Evolutionary conservation across 2,113 vertebrate genomes (phyloP).

Genomic region (Columbina picui): DNA sequence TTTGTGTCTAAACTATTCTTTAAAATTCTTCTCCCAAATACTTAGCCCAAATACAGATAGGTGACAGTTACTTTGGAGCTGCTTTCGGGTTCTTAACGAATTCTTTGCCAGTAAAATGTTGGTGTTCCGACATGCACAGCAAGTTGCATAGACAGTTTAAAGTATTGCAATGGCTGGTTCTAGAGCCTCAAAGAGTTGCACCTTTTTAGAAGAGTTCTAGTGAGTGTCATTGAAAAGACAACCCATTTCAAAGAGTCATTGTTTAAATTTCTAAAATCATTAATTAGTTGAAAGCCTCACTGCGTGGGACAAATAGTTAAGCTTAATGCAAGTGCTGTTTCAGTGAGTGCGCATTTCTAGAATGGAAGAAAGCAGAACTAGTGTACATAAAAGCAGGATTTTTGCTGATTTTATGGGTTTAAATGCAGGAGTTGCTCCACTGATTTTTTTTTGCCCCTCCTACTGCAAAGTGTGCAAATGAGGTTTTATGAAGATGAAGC

Average conservation of each 20-base stretch:
- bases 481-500: accelerated
- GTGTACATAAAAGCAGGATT: neutral
- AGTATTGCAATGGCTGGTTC: neutral
- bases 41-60: neutral
- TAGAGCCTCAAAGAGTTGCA: neutral
- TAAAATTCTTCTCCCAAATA: neutral
- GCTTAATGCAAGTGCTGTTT: neutral
- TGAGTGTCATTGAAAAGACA: neutral
- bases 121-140: neutral
- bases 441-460: neutral
- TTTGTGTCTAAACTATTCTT: neutral
- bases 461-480: neutral
- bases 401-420: neutral
- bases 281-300: neutral
- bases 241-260: neutral
- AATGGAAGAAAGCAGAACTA: neutral
- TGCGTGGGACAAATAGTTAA: neutral
- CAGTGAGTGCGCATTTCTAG: neutral
- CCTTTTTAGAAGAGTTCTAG: neutral
- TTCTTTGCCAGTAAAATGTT: neutral
- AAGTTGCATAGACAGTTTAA: neutral
- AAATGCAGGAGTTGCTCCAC: neutral
- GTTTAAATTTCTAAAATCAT: neutral
- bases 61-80: neutral
- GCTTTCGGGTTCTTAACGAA: neutral